Conservation (phyloP, 1,140 invertebrate genomes). For the Drosophila serrata region DNA sequence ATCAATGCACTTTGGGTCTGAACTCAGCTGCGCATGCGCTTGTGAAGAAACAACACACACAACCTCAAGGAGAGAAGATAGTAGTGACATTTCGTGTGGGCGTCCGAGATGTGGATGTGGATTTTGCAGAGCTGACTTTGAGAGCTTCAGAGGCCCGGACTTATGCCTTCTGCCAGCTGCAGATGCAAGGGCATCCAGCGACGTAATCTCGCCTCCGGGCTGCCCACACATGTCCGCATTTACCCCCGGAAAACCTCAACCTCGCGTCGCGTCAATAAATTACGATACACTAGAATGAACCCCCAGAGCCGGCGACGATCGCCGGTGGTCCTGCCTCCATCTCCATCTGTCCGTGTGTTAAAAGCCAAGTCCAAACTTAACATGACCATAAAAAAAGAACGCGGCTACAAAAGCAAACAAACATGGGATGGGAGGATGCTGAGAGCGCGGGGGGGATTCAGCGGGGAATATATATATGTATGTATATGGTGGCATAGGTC, state of each 20-base stretch:
- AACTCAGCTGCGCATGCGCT: constrained; percentile 25
- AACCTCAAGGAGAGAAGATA: constrained; percentile 15
- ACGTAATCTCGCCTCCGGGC: constrained; percentile 57
- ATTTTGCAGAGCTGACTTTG: constrained; percentile 23
- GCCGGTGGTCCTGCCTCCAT: constrained; percentile 55
- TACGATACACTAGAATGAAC: constrained; percentile 76
- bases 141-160: constrained; percentile 1
- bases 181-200: constrained; percentile 51
- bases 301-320: constrained; percentile 36
- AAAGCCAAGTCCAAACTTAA: constrained; percentile 83
- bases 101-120: constrained; percentile 47
- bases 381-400: constrained; percentile 78
- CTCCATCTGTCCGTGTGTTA: constrained; percentile 65
- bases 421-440: not conserved
- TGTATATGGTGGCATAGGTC: constrained; percentile 44
- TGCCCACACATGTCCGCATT: constrained; percentile 65
- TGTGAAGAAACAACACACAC: not conserved
- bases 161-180: constrained; percentile 34
- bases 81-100: constrained; percentile 56
- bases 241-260: constrained; percentile 29
- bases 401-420: constrained; percentile 69
- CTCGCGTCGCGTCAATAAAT: constrained; percentile 72
- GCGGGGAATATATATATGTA: too few relatives aligned
- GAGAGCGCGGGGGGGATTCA: not conserved
- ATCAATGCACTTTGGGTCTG: constrained; percentile 36